phyloP scores from a whole-genome alignment of 2,113 vertebrate species.

The Antennarius striatus region DNA sequence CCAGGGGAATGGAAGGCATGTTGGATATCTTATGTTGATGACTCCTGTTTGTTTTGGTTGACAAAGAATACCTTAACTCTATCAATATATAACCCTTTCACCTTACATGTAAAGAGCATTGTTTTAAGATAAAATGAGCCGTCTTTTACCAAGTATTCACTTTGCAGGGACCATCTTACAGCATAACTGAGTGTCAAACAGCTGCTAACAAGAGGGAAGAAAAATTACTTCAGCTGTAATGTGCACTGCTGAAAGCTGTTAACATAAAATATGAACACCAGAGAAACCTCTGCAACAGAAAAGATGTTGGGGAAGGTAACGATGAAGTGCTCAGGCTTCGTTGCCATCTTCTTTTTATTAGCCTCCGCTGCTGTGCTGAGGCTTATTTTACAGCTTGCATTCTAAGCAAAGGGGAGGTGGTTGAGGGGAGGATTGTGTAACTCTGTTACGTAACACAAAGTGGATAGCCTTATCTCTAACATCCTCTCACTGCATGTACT shows the following conservation, averaged over 20 bases:
- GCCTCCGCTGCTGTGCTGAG: slow-evolving; percentile 34
- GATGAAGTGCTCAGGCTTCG: slow-evolving; percentile 30
- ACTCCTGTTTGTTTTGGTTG: too few relatives aligned
- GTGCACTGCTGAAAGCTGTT: slow-evolving; percentile 14
- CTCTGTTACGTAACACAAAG: slow-evolving; percentile 72
- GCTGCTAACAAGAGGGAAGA: background rate
- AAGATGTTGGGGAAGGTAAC: slow-evolving; percentile 33
- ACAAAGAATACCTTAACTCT: too few relatives aligned
- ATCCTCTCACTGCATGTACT: slow-evolving; percentile 9
- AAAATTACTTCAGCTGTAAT: slow-evolving; percentile 3
- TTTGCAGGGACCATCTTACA: background rate
- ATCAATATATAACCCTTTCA: background rate
- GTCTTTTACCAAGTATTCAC: background rate
- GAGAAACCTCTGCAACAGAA: slow-evolving; percentile 7
- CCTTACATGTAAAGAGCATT: background rate
- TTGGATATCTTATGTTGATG: too few relatives aligned
- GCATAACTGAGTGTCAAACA: background rate
- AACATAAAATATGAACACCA: slow-evolving; percentile 16
- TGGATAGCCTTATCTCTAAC: slow-evolving; percentile 54
- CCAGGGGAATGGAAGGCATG: too few relatives aligned
- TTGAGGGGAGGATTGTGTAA: slow-evolving; percentile 64
- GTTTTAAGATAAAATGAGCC: background rate
- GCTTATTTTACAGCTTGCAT: slow-evolving; percentile 69
- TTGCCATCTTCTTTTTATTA: slow-evolving; percentile 53
- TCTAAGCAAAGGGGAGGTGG: slow-evolving; percentile 47